These are phyloP conservation scores for Chelonus formosanus DNA, from an alignment of 2,888 invertebrate genomes.

Conservation along the genomic window DNA sequence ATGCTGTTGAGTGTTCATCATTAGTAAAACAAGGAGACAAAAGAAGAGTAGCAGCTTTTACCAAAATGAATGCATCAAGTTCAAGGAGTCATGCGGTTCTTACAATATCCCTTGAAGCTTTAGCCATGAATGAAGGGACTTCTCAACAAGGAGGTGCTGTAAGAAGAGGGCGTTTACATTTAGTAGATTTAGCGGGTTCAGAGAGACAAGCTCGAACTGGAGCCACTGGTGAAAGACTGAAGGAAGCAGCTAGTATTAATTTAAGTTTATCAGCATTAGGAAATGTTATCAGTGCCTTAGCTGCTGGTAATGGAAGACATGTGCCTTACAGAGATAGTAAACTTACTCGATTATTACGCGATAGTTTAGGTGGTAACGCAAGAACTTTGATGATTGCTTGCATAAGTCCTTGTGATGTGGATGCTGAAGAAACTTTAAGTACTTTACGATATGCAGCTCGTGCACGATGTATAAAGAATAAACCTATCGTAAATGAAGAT, in stretches of 20 bases:
- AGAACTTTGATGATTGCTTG: constrained; percentile 90
- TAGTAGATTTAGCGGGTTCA: constrained; percentile 90
- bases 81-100: constrained; percentile 90
- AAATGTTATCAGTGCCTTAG: constrained; percentile 88
- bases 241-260: constrained; percentile 91
- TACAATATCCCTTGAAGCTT: constrained; percentile 84
- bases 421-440: constrained; percentile 84
- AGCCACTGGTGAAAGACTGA: constrained; percentile 84
- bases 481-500: constrained; percentile 87
- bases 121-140: constrained; percentile 67
- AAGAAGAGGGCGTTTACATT: constrained; percentile 79
- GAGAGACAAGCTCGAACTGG: constrained; percentile 86
- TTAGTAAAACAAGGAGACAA: constrained; percentile 80
- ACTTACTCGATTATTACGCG: constrained; percentile 80
- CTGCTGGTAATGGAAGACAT: constrained; percentile 78
- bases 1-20: constrained; percentile 78
- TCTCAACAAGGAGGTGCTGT: constrained; percentile 66
- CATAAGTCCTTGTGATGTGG: constrained; percentile 82
- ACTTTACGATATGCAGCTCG: constrained; percentile 85
- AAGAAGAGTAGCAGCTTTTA: constrained; percentile 83
- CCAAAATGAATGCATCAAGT: constrained; percentile 87
- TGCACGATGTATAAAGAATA: constrained; percentile 87
- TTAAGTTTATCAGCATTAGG: constrained; percentile 86
- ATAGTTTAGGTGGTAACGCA: constrained; percentile 87
- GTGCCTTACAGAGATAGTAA: constrained; percentile 86